Conservation (phyloP, 2,797 vertebrate genomes). For the Bradypodion pumilum region DNA sequence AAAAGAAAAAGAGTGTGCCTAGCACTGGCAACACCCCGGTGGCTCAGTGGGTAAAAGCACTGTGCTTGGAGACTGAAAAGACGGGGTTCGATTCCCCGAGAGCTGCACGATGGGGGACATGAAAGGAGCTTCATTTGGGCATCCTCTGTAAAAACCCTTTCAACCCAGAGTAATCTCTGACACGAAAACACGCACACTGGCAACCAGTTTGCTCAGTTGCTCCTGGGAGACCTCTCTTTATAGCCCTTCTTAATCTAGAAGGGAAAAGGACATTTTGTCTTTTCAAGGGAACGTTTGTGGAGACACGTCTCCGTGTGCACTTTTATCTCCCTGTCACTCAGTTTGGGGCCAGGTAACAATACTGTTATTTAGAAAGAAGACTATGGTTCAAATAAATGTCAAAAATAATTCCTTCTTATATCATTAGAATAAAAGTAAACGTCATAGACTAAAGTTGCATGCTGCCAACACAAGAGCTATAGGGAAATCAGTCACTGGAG, state of each 20-base stretch:
- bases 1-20: too few species aligned
- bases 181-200: too few species aligned
- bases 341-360: background rate
- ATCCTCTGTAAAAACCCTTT: too few species aligned
- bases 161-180: too few species aligned
- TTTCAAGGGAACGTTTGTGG: slow-evolving; percentile 26
- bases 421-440: too few species aligned
- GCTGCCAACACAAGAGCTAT: too few species aligned
- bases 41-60: too few species aligned
- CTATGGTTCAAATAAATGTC: background rate
- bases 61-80: too few species aligned
- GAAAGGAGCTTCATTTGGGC: too few species aligned
- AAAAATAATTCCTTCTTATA: background rate
- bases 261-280: slow-evolving; percentile 65
- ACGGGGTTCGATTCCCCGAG: too few species aligned
- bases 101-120: too few species aligned
- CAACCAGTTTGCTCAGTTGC: slow-evolving; percentile 34
- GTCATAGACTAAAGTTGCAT: background rate
- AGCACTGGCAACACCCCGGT: too few species aligned
- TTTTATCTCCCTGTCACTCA: background rate
- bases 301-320: background rate
- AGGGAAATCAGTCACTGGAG: background rate
- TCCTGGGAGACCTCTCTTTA: slow-evolving; percentile 42
- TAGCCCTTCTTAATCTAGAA: slow-evolving; percentile 40
- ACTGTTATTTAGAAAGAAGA: background rate